Base-by-base conservation (phyloP, 2,797 vertebrate species). In the Ceryle rudis region DNA sequence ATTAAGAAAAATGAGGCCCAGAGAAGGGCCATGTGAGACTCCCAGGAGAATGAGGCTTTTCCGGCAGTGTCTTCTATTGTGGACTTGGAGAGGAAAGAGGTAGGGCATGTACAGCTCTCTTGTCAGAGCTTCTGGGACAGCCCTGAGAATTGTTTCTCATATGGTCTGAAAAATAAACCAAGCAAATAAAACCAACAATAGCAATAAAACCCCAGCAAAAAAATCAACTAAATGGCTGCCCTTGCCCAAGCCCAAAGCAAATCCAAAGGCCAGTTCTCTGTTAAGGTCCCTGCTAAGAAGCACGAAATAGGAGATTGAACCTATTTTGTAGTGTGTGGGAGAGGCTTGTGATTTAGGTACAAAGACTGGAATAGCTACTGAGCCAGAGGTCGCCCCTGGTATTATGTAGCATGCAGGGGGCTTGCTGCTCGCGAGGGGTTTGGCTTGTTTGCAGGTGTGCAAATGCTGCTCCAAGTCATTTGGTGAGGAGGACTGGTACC, bases 331-430 rank as follows among this genome's bases (percentile, higher is more conserved):
- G 33, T 12, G 31, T 33, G 21, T 31, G 42, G 46, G 49, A 57
- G 41, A 77, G 72, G 41, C 4, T 67, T 47, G 31, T 37, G 29
- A 10, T 51, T 28, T 12, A 11, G n/a, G 5, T 28, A 1, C 47
- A 23, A 39, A 26, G 62, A 17, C 44, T 46, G 23, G 25, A 29
- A 11, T 29, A n/a, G 44, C 81, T 86, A 2, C n/a, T 44, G 66
- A 69, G 70, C n/a, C 51, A 61, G 55, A 70, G 23, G 21, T 80
- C 29, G 15, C 35, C 26, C 21, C 35, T 15, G 29, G 14, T 57
- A 11, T 46, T n/a, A 25, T 0, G 1, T 31, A 54, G 22, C 22
- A 5, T 6, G 35, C 0, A 1, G 4, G 13, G 73, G 42, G 16
- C 49, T 44, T 58, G 51, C 47, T 83, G 33, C 57, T 66, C 0